Evolutionary conservation across 2,888 invertebrate genomes (phyloP).

Genomic region (Stramonita haemastoma): DNA sequence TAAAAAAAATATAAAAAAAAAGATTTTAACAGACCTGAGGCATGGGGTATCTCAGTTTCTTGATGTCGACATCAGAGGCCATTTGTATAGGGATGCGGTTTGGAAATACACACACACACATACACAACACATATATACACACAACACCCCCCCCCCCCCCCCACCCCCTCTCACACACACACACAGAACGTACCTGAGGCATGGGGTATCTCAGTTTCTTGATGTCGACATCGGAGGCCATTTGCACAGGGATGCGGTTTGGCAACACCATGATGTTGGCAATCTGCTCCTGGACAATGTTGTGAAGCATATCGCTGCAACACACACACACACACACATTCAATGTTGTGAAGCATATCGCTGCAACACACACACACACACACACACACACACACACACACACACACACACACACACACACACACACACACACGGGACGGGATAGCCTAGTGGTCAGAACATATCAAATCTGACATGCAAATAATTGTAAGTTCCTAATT

Average conservation of each 20-base stretch:
- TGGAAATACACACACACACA: slow-evolving; percentile 85
- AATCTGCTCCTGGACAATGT: slow-evolving; percentile 93
- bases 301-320: slow-evolving; percentile 89
- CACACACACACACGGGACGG: too few relatives aligned
- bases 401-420: too few relatives aligned
- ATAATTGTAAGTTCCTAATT: too few relatives aligned
- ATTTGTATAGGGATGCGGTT: slow-evolving; percentile 95
- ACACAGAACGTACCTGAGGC: slow-evolving; percentile 82
- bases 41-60: slow-evolving; percentile 80
- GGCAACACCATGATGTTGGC: slow-evolving; percentile 95
- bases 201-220: slow-evolving; percentile 91
- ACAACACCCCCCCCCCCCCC: not conserved
- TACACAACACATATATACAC: not conserved
- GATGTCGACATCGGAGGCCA: slow-evolving; percentile 91
- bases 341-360: not conserved
- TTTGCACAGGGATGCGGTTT: slow-evolving; percentile 93
- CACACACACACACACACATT: slow-evolving; percentile 36
- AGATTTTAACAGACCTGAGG: not conserved
- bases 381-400: too few relatives aligned
- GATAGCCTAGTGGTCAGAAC: too few relatives aligned
- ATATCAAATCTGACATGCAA: too few relatives aligned
- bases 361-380: too few relatives aligned
- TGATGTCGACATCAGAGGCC: slow-evolving; percentile 89
- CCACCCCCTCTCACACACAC: slow-evolving; percentile 22
- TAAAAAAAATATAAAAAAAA: too few relatives aligned